These are phyloP conservation scores for Nylanderia fulva DNA, from an alignment of 1,140 invertebrate species.

Conservation along the genomic window DNA sequence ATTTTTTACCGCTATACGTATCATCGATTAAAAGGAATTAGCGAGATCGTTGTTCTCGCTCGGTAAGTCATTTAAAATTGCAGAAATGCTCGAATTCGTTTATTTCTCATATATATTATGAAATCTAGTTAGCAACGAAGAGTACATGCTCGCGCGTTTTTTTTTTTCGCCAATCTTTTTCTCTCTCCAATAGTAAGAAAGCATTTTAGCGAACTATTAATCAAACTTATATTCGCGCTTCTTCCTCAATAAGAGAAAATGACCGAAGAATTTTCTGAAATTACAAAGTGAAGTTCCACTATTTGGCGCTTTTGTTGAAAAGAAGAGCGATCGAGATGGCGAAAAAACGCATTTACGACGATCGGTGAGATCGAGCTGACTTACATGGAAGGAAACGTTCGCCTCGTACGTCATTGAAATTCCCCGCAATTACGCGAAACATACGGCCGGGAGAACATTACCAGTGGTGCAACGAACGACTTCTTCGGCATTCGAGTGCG, in stretches of 20 bases:
- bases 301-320: slow-evolving; percentile 21
- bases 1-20: background rate
- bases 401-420: slow-evolving; percentile 62
- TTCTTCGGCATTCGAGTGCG: slow-evolving; percentile 59
- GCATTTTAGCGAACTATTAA: slow-evolving; percentile 53
- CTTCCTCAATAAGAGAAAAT: slow-evolving; percentile 24
- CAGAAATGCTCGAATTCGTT: slow-evolving; percentile 3
- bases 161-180: slow-evolving; percentile 35
- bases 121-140: slow-evolving; percentile 15
- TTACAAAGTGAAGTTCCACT: slow-evolving; percentile 42
- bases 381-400: slow-evolving; percentile 47
- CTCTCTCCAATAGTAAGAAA: background rate
- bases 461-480: slow-evolving; percentile 48
- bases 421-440: slow-evolving; percentile 55
- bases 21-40: slow-evolving; percentile 5
- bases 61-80: background rate
- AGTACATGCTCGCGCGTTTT: background rate
- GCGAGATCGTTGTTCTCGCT: slow-evolving; percentile 11
- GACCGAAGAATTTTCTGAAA: slow-evolving; percentile 42
- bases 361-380: slow-evolving; percentile 44
- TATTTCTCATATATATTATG: slow-evolving; percentile 11
- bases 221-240: slow-evolving; percentile 37
- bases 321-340: slow-evolving; percentile 16
- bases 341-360: slow-evolving; percentile 38
- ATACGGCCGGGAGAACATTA: slow-evolving; percentile 54